Conservation (phyloP, 2,888 invertebrate genomes). For the Drosophila emarginata region DNA sequence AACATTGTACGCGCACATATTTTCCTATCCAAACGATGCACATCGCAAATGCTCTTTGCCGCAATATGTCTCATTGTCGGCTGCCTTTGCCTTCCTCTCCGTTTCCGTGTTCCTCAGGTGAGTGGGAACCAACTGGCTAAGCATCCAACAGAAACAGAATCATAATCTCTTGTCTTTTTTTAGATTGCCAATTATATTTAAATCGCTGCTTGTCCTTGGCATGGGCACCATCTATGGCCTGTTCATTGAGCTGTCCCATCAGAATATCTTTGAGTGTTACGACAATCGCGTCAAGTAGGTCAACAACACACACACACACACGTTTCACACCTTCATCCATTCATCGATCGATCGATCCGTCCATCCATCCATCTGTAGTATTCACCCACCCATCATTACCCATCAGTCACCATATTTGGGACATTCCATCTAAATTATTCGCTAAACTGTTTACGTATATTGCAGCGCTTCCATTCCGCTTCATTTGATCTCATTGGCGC, state of each 20-base stretch:
- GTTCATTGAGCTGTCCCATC: constrained; percentile 91
- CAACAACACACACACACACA: constrained; percentile 1
- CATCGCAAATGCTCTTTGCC: constrained; percentile 93
- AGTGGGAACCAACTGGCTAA: background rate
- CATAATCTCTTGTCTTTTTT: background rate
- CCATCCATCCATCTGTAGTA: background rate
- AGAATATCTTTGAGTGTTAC: constrained; percentile 90
- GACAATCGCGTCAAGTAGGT: constrained; percentile 90
- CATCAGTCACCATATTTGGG: background rate
- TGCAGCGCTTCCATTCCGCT: constrained; percentile 88
- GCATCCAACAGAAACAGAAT: background rate
- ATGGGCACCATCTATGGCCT: constrained; percentile 92
- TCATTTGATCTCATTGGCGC: constrained; percentile 89
- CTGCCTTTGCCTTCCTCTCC: constrained; percentile 91
- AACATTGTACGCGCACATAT: constrained; percentile 67
- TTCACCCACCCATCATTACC: background rate
- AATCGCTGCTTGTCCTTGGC: constrained; percentile 89
- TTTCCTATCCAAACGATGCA: constrained; percentile 82
- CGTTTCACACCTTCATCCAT: background rate
- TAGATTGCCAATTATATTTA: constrained; percentile 90
- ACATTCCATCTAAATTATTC: background rate
- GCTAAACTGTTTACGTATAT: background rate
- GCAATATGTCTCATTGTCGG: constrained; percentile 93
- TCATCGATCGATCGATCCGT: background rate
- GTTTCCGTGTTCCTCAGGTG: constrained; percentile 91